Percentiles rank a stretch among this genome's conserved stretches.
Evolutionary conservation across 2,113 vertebrate genomes (phyloP).

Genomic region (Rhineura floridana): DNA sequence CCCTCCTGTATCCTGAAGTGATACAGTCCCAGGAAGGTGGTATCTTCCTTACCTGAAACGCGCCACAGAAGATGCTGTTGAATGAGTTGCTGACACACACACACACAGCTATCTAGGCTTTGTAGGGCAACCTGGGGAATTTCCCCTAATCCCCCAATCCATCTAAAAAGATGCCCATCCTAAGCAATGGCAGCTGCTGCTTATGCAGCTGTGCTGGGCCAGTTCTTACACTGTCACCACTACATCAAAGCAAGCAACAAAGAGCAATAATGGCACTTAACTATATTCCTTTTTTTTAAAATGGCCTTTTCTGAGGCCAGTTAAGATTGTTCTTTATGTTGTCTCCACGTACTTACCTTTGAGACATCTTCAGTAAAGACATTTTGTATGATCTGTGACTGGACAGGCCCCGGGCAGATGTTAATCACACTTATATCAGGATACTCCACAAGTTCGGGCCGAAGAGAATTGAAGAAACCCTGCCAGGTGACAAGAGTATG

Average conservation of each 20-base stretch:
- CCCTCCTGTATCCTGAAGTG: not conserved
- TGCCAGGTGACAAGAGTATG: constrained; percentile 52
- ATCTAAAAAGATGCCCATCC: not conserved
- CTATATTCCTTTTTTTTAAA: not conserved
- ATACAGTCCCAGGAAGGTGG: too few relatives aligned
- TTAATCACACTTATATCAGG: constrained; percentile 87
- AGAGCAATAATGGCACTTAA: not conserved
- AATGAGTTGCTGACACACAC: too few relatives aligned
- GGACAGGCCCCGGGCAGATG: constrained; percentile 91
- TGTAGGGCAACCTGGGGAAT: too few relatives aligned
- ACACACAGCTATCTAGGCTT: too few relatives aligned
- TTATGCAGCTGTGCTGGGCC: not conserved
- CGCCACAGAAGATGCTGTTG: not conserved
- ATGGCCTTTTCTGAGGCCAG: not conserved
- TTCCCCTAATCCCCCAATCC: not conserved
- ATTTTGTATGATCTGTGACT: constrained; percentile 89
- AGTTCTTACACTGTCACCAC: too few relatives aligned
- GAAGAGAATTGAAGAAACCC: constrained; percentile 92
- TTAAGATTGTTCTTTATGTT: not conserved
- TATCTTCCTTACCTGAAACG: not conserved
- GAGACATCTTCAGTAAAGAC: constrained; percentile 83
- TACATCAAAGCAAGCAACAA: too few relatives aligned
- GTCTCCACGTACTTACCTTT: constrained; percentile 77
- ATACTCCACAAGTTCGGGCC: constrained; percentile 82
- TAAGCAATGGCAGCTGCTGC: not conserved